Evolutionary conservation across 2,888 invertebrate genomes (phyloP), one percentile per base, ranked within the genome.

Genomic region (Dendrolimus houi): DNA sequence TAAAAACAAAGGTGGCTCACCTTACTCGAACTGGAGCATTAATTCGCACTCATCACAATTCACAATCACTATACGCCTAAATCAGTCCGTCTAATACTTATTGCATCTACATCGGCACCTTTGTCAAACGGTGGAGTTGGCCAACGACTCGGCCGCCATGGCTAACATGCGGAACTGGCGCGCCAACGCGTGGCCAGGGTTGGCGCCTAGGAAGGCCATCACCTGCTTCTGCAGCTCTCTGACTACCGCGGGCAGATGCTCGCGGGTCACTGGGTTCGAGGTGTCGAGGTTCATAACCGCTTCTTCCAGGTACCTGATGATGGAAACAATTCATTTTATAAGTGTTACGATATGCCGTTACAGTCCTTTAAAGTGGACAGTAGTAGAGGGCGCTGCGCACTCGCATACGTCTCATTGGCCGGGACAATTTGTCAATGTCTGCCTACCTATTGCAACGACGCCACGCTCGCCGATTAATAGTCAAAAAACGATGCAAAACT

Each of bases 251-350:
- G 95, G 95, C 71, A 97, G 93, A 83, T 97, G 97, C 73, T 97
- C 97, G 62, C 94, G 92, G 0, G 96, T 96, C 55, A 96, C 93
- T 0, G 95, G 93, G 85, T 96, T 94, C 10, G 87, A 87, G 6
- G 93, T 92, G 82, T 97, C 96, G 59, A 98, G 88, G 76, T 95
- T 95, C 84, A 97, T 92, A 59, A 98, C 92, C 0, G 97, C 97
- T 77, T 97, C 97, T 72, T 96, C 95, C 59, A 98, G 90, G 90
- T 96, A 98, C 73, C 97, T 97, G 83, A 29, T 14, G 41, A 42
- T 1, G 8, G 47, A 55, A 54, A 9, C 42, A 9, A 55, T 17
- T 29, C 29, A 12, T 54, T 52, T 9, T 6, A 7, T 29, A 6
- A 29, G 6, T 29, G 29, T 29, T 29, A 29, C 29, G 29, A 29